These are phyloP conservation scores for Cossypha niveicapilla DNA, from an alignment of 2,797 vertebrate genomes.

Conservation along the genomic window DNA sequence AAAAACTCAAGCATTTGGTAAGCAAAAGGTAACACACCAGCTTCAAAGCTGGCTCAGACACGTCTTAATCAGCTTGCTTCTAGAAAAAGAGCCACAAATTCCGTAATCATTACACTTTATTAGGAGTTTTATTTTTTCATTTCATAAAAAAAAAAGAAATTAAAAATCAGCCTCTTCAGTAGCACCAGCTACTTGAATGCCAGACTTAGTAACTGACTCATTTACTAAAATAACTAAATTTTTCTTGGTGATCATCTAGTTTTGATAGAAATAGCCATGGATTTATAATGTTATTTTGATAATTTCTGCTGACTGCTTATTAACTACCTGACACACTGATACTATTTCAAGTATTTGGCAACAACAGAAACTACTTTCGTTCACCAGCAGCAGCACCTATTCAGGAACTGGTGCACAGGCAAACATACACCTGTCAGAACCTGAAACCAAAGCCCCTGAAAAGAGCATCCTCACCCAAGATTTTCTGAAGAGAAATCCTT, in stretches of 20 bases:
- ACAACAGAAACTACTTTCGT: neutral
- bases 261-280: neutral
- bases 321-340: neutral
- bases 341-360: neutral
- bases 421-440: neutral
- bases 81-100: neutral
- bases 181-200: neutral
- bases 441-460: neutral
- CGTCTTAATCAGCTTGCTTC: neutral
- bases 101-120: neutral
- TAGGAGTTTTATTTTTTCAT: neutral
- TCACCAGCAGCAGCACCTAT: neutral
- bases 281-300: neutral
- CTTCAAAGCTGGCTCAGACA: neutral
- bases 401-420: neutral
- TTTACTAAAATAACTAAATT: neutral
- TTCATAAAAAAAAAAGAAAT: neutral
- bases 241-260: neutral
- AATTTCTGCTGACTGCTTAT: neutral
- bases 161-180: neutral
- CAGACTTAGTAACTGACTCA: neutral
- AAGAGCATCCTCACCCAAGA: neutral
- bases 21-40: neutral
- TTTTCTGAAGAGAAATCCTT: neutral
- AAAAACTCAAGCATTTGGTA: neutral